Base-by-base conservation (phyloP, 2,113 vertebrate species). In the Notothenia coriiceps region DNA sequence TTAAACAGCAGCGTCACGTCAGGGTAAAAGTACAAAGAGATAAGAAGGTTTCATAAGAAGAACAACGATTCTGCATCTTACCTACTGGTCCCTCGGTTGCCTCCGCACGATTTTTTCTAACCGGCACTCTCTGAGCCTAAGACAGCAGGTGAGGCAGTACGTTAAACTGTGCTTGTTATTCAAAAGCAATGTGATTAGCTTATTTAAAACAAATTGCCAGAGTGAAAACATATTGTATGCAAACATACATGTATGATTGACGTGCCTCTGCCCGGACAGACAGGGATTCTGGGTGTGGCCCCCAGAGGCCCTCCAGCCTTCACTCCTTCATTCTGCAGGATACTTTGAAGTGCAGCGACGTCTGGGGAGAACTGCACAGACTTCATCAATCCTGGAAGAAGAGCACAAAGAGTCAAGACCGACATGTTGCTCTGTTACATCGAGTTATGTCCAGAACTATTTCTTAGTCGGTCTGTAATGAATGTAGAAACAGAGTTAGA, bases 71-170 rank as follows among this genome's bases (percentile, higher is more conserved):
- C 22, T 51, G 18, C 8, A 4, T 74, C 80, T 83, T 86, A 94
- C 93, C 90, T 44, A 33, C 9, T 84, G 76, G 4, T 43, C 13
- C 66, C 18, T 15, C 59, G 9, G 44, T 49, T 1, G 66, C 65
- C 65, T 91, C 93, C 6, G 54, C 40, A 4, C 6, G 67, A 17
- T 44, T 69, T 70, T 92, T 95, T 64, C 55, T 89, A 44, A 94
- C 55, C 0, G 90, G 94, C 13, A 95, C 92, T 86, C 95, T 89
- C 76, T 87, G 94, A 77, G 94, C 92, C 94, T 96, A 79, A 65
- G 25, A 79, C 56, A 44, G 4, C 60, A 60, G 69, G 47, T 20
- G 60, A 5, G 33, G 61, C 20, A 40, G 7, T 44, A 43, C 52
- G 61, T 18, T 0, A 72, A 35, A 68, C 13, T 0, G 6, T 33